Evolutionary conservation across 92 coral and sea anemone genomes (phyloP), one percentile per base, ranked within the genome.

Genomic region (Epizoanthus illoricatus): DNA sequence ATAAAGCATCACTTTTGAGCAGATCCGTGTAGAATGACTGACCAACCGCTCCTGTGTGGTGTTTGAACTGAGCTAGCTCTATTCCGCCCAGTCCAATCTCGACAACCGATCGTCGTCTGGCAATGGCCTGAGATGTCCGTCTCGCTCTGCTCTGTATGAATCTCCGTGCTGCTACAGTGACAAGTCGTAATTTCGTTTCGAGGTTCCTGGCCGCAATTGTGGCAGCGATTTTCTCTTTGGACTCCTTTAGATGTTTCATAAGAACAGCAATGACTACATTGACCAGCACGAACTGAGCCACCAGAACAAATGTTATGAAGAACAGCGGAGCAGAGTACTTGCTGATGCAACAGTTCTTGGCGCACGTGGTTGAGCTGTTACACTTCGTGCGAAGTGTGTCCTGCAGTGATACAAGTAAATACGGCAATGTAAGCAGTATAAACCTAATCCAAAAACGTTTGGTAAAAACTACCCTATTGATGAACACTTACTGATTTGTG

Each of bases 191-290:
- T 52, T 91, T 94, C 75, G 86, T 94, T 74, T 94, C 99, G n/a
- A 94, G 54, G 74, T 89, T 90, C 81, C 94, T 92, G 45, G 91
- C 98, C 65, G 94, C 92, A 83, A 94, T 70, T n/a, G 88, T 90
- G 24, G 98, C 98, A 0, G 99, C 99, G 59, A 96, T 84, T 72
- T 96, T 96, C 81, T 96, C 98, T 71, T 94, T 92, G 1, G 99
- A 96, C 70, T 94, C 99, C 75, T 96, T 96, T 60, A 96, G 80
- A 66, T 96, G 98, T 80, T 96, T 96, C 99, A 96, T 94, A 0
- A 96, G 98, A 7, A 96, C 99, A 54, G 99, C 99, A n/a, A 96
- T 92, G 62, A 96, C 94, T 21, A 96, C 99, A 80, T 96, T 96
- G 54, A 96, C 94, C 54, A 96, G 84, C 41, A 96, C 99, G 86